These are phyloP conservation scores for Drosophila asahinai DNA, from an alignment of 1,140 invertebrate species.

Conservation along the genomic window DNA sequence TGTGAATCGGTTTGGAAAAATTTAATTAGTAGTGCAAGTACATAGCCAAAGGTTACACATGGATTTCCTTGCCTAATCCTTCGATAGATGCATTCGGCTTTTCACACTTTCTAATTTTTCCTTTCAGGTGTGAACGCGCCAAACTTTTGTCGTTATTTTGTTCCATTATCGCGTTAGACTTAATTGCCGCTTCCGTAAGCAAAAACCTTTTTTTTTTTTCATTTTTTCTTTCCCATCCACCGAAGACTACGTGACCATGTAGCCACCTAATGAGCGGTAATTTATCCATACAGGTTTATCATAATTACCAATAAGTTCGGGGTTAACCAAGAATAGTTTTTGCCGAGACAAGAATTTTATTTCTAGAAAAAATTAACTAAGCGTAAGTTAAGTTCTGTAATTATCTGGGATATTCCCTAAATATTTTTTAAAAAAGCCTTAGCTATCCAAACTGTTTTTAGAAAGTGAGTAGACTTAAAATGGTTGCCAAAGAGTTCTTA, in stretches of 20 bases:
- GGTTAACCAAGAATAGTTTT: too few species aligned
- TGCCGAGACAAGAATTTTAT: background rate
- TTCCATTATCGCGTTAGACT: constrained; percentile 8
- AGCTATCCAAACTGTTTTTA: too few species aligned
- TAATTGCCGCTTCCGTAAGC: constrained; percentile 44
- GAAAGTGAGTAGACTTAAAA: too few species aligned
- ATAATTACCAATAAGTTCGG: constrained; percentile 7
- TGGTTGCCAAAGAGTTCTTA: too few species aligned
- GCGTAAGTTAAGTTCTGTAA: background rate
- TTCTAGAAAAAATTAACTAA: background rate
- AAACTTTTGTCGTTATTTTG: constrained; percentile 1
- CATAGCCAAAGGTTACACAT: background rate
- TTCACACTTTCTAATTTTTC: background rate
- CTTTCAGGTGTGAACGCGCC: background rate
- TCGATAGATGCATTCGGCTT: constrained; percentile 6
- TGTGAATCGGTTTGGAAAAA: constrained; percentile 43
- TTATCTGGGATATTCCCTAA: background rate
- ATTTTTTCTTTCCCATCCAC: background rate
- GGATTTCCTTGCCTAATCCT: constrained; percentile 14
- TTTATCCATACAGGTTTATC: constrained; percentile 48
- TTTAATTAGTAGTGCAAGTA: constrained; percentile 63
- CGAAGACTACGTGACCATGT: constrained; percentile 38
- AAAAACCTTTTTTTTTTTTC: constrained; percentile 32
- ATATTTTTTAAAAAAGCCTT: background rate
- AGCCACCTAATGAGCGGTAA: constrained; percentile 53